These are phyloP conservation scores for Callocephalon fimbriatum DNA, from an alignment of 2,113 vertebrate species.

Conservation along the genomic window DNA sequence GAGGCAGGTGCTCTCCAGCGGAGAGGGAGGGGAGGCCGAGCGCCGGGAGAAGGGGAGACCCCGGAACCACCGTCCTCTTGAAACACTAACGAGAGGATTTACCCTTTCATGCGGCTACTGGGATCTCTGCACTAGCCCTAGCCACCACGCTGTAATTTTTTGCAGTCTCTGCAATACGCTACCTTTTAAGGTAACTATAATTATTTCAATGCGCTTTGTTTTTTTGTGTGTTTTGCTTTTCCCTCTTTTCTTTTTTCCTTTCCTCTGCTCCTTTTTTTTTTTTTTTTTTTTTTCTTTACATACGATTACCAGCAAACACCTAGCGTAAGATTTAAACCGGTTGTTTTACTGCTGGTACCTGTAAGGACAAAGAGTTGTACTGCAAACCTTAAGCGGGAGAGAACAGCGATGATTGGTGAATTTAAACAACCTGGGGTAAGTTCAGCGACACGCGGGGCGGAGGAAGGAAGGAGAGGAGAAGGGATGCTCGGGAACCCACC, in stretches of 20 bases:
- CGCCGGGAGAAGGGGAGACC: conserved; percentile 6
- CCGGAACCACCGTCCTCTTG: conserved; percentile 42
- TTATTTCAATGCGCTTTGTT: not conserved
- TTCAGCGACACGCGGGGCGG: not conserved
- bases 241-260: not conserved
- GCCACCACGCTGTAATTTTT: conserved; percentile 62
- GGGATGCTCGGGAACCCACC: not conserved
- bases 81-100: conserved; percentile 59
- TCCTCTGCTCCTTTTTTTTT: accelerated
- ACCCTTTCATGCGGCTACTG: conserved; percentile 65
- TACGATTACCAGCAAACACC: not conserved
- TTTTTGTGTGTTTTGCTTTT: not conserved
- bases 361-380: conserved; percentile 68
- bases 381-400: conserved; percentile 31
- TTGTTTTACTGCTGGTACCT: conserved; percentile 18
- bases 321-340: not conserved
- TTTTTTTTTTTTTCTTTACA: not conserved
- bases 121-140: conserved; percentile 70
- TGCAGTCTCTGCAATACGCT: conserved; percentile 66
- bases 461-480: not conserved
- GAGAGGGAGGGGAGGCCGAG: not conserved
- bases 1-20: conserved; percentile 63
- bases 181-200: conserved; percentile 80
- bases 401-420: conserved; percentile 1
- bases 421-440: conserved; percentile 33